These are phyloP conservation scores for Drosophila kanekoi DNA, from an alignment of 2,888 invertebrate genomes.

Conservation along the genomic window DNA sequence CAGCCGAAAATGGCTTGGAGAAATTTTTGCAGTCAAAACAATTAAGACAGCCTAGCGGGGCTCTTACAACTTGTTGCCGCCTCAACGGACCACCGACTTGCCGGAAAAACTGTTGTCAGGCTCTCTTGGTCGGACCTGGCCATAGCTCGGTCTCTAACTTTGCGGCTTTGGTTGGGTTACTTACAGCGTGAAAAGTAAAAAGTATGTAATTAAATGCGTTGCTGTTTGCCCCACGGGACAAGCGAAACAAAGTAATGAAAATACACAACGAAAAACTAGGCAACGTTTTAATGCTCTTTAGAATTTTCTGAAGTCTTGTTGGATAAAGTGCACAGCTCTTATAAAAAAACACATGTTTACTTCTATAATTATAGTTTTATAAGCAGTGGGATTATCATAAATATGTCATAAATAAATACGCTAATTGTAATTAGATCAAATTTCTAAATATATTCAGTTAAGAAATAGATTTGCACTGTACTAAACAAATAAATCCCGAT, in stretches of 20 bases:
- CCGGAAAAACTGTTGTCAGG: slow-evolving; percentile 36
- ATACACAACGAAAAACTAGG: not conserved
- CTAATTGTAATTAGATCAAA: too few species aligned
- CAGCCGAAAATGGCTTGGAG: slow-evolving; percentile 62
- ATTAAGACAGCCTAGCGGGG: slow-evolving; percentile 58
- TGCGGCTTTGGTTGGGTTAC: slow-evolving; percentile 19
- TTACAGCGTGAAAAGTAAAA: slow-evolving; percentile 57
- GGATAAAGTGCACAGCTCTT: too few species aligned
- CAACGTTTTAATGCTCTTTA: slow-evolving; percentile 11
- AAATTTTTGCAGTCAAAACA: slow-evolving; percentile 71
- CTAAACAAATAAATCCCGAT: too few species aligned
- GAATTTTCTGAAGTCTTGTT: too few species aligned
- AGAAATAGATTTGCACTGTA: too few species aligned
- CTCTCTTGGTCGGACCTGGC: not conserved
- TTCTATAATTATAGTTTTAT: too few species aligned
- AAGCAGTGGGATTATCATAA: too few species aligned
- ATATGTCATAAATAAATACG: too few species aligned
- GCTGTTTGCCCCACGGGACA: slow-evolving; percentile 32
- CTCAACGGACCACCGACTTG: slow-evolving; percentile 21
- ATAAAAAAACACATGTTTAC: too few species aligned
- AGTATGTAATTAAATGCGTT: slow-evolving; percentile 61
- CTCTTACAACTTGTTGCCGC: slow-evolving; percentile 64
- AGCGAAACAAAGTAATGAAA: slow-evolving; percentile 18
- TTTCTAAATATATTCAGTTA: not conserved
- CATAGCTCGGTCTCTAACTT: slow-evolving; percentile 17